phyloP scores from a whole-genome alignment of 2,888 invertebrate genomes.

The Microplitis manilae region DNA sequence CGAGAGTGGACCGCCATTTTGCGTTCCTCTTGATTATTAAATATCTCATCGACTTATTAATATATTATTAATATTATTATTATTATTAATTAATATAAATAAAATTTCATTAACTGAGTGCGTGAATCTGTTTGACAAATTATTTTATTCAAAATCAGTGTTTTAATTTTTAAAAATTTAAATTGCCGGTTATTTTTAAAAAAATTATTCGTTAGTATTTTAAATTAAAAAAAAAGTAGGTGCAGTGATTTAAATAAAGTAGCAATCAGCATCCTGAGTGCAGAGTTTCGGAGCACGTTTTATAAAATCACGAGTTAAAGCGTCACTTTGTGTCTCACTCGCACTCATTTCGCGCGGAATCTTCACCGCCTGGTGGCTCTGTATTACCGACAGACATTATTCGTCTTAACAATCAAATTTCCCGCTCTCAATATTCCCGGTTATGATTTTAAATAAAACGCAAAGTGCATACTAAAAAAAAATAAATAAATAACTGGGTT shows the following conservation, averaged over 20 bases:
- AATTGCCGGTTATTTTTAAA: no score
- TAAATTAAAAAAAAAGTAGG: no score
- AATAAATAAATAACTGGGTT: neutral
- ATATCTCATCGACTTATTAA: neutral
- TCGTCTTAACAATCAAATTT: neutral
- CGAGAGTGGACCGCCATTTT: slow-evolving; percentile 41
- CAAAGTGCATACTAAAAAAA: slow-evolving; percentile 2
- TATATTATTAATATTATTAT: neutral
- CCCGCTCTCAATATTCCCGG: slow-evolving; percentile 27
- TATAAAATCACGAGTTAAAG: slow-evolving; percentile 37
- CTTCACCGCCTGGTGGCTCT: slow-evolving; percentile 38
- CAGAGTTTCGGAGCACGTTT: slow-evolving; percentile 21
- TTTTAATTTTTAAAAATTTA: neutral
- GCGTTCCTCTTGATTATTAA: slow-evolving; percentile 39
- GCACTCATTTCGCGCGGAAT: slow-evolving; percentile 44
- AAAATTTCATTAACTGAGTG: no score
- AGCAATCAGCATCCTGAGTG: neutral
- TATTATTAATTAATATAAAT: neutral
- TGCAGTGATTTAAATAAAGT: no score
- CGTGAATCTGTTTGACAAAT: neutral
- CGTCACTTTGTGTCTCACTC: slow-evolving; percentile 55
- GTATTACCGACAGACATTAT: slow-evolving; percentile 47
- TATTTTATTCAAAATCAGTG: neutral
- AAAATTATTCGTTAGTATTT: no score
- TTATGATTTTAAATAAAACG: neutral